Percentiles rank a stretch among this genome's conserved stretches.
Evolutionary conservation across 2,113 vertebrate species (phyloP).

Genomic region (Paradoxurus hermaphroditus): DNA sequence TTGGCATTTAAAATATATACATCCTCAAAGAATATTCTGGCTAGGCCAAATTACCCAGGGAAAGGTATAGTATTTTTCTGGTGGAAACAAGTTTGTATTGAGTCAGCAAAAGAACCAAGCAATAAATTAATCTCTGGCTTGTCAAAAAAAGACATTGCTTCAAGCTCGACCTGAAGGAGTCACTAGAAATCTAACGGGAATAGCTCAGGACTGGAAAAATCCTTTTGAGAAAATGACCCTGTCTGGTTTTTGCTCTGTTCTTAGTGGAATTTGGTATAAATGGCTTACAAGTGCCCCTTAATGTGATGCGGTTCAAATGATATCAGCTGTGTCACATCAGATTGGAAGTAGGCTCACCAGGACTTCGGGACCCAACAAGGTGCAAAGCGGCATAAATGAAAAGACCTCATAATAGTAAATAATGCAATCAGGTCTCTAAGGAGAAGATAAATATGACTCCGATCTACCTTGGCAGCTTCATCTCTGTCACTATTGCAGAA

Average conservation of each 20-base stretch:
- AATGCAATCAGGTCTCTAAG: conserved; percentile 43
- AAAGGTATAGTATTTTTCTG: conserved; percentile 18
- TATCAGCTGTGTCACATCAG: conserved; percentile 51
- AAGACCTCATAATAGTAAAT: conserved; percentile 15
- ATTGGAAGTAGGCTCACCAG: conserved; percentile 25
- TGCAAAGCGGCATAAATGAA: conserved; percentile 24
- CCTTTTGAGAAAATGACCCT: conserved; percentile 69
- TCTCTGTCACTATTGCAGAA: conserved; percentile 48
- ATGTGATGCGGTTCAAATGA: conserved; percentile 57
- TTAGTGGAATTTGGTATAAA: conserved; percentile 66
- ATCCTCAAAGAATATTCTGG: conserved; percentile 32
- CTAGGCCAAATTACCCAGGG: conserved; percentile 7
- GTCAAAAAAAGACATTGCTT: conserved; percentile 42
- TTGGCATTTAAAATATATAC: conserved; percentile 44
- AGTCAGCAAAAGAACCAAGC: conserved; percentile 56
- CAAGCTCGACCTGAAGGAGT: conserved; percentile 52
- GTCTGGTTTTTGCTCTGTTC: conserved; percentile 59
- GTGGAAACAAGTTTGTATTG: conserved; percentile 42
- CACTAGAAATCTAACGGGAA: conserved; percentile 58
- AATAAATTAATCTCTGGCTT: conserved; percentile 69
- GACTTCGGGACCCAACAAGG: conserved; percentile 5
- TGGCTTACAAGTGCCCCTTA: conserved; percentile 56
- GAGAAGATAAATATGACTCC: conserved; percentile 46
- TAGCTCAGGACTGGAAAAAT: conserved; percentile 62
- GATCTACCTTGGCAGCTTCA: conserved; percentile 37